These are phyloP conservation scores for Lophotriccus pileatus DNA, from an alignment of 2,797 vertebrate genomes.

Conservation along the genomic window DNA sequence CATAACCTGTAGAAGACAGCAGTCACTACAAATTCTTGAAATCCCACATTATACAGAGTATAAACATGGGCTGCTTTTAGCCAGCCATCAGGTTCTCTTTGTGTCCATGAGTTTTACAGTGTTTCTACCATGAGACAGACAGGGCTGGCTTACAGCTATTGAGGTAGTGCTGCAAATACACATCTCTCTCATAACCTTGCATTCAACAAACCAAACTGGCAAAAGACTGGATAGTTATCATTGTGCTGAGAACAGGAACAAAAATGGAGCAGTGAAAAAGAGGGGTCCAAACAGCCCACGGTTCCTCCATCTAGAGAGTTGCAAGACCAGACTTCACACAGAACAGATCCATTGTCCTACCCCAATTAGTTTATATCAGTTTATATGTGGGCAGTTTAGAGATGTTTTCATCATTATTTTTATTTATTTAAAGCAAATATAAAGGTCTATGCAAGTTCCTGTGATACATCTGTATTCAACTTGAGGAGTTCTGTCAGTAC, in stretches of 20 bases:
- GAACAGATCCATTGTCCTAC: background rate
- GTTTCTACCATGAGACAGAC: background rate
- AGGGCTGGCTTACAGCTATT: background rate
- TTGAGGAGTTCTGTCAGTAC: background rate
- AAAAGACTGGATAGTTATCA: background rate
- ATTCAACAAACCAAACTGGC: background rate
- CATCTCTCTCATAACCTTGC: background rate
- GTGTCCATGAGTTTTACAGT: background rate
- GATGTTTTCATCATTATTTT: background rate
- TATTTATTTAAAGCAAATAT: background rate
- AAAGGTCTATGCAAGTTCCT: background rate
- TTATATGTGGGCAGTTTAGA: background rate
- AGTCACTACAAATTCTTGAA: background rate
- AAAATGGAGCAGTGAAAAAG: background rate
- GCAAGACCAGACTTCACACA: fast-evolving
- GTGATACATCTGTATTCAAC: background rate
- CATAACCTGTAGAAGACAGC: background rate
- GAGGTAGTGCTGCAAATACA: background rate
- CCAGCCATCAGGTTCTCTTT: background rate
- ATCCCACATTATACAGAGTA: background rate
- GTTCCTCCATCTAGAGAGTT: background rate
- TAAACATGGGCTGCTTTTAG: background rate
- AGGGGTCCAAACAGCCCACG: background rate
- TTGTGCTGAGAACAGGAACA: background rate
- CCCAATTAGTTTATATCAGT: background rate